A percentile compares a stretch with the other conserved stretches of the same genome.
These are phyloP conservation scores for Ptychochromis oligacanthus DNA, from an alignment of 2,113 vertebrate genomes.

Conservation along the genomic window DNA sequence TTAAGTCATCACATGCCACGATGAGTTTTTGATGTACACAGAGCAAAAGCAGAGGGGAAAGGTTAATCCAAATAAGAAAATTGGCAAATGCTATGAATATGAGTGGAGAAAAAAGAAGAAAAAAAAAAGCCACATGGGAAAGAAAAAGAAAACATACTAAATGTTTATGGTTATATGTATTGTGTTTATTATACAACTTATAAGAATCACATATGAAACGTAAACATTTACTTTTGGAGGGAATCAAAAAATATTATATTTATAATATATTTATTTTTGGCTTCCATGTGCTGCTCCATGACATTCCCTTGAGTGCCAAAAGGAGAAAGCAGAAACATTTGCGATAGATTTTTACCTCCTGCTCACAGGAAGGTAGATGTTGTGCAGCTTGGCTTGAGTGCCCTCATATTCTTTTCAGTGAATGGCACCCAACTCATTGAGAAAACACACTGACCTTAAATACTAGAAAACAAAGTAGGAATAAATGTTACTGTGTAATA, in stretches of 20 bases:
- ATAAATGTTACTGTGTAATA: not conserved
- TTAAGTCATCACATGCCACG: constrained; percentile 35
- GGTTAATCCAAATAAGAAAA: constrained; percentile 16
- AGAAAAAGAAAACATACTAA: not conserved
- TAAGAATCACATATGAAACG: too few relatives aligned
- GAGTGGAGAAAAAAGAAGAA: not conserved
- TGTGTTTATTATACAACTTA: not conserved
- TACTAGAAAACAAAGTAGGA: not conserved
- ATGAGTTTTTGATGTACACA: constrained; percentile 24
- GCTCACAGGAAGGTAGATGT: not conserved
- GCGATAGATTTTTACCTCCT: not conserved
- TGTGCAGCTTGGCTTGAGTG: not conserved
- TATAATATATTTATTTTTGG: too few relatives aligned
- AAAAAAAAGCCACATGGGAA: not conserved
- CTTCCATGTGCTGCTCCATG: not conserved
- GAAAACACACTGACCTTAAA: not conserved
- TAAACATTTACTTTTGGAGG: too few relatives aligned
- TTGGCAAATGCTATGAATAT: not conserved
- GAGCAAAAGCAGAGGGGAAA: not conserved
- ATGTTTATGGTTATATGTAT: not conserved
- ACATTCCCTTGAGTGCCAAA: not conserved
- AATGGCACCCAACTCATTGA: not conserved
- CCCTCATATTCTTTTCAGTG: not conserved
- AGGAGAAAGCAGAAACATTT: constrained; percentile 1
- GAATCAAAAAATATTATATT: too few relatives aligned